These are phyloP conservation scores for Formicarius rufipectus DNA, from an alignment of 2,113 vertebrate species.

Conservation along the genomic window DNA sequence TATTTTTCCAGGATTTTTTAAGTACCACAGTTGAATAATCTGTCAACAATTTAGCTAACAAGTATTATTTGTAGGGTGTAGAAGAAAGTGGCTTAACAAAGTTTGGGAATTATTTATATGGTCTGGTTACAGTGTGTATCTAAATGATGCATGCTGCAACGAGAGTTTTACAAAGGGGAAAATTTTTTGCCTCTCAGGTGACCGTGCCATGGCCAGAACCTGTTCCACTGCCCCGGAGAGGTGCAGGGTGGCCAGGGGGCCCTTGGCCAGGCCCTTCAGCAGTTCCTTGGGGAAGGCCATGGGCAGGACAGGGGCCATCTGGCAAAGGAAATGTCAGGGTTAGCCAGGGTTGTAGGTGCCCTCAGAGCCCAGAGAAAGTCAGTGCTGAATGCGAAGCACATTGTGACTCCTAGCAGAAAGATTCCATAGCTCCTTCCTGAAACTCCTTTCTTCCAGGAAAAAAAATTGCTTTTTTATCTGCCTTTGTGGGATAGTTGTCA, in stretches of 20 bases:
- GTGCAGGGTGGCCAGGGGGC: neutral
- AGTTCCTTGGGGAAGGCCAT: neutral
- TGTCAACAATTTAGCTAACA: too few species aligned
- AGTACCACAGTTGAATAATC: neutral
- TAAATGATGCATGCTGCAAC: neutral
- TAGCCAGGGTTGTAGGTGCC: too few species aligned
- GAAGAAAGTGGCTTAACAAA: neutral
- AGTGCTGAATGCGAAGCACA: neutral
- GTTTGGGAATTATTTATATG: neutral
- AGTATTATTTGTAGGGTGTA: neutral
- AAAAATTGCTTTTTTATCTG: neutral
- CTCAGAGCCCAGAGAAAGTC: neutral
- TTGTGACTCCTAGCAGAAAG: neutral
- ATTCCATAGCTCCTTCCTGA: neutral
- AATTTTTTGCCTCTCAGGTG: neutral
- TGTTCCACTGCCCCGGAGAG: neutral
- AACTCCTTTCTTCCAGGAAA: neutral
- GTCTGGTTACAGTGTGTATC: accelerated
- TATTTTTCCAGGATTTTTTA: neutral
- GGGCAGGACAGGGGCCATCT: neutral
- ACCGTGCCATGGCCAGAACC: neutral
- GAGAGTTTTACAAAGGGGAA: neutral
- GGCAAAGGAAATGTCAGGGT: neutral
- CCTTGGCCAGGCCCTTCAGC: neutral
- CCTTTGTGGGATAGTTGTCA: neutral